phyloP scores from a whole-genome alignment of 2,888 invertebrate species.

The Chrysodeixis includens region DNA sequence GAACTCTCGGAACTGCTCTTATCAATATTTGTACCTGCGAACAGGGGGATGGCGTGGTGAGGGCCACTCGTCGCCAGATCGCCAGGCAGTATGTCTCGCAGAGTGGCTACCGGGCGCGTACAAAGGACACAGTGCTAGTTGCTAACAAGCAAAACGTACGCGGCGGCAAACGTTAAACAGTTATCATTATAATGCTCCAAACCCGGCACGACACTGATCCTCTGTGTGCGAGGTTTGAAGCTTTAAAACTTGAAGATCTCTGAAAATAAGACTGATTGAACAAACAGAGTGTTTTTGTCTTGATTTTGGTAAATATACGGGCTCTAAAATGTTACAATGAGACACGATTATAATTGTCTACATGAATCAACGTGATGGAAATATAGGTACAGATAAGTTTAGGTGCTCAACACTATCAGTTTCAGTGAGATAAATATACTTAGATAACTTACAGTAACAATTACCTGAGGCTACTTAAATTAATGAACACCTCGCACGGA shows the following conservation, averaged over 20 bases:
- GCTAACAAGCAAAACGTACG: conserved; percentile 61
- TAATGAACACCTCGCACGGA: conserved; percentile 86
- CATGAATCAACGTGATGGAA: conserved; percentile 78
- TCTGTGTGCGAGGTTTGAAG: conserved; percentile 62
- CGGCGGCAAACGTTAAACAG: conserved; percentile 53
- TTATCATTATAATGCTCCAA: conserved; percentile 54
- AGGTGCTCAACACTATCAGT: conserved; percentile 84
- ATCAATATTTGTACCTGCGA: conserved; percentile 90
- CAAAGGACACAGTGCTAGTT: conserved; percentile 58
- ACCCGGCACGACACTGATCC: conserved; percentile 56
- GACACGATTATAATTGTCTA: conserved; percentile 63
- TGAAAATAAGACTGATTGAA: conserved; percentile 68
- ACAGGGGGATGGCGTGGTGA: conserved; percentile 85
- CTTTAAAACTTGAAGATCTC: conserved; percentile 60
- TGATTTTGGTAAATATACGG: conserved; percentile 52
- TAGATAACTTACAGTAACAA: conserved; percentile 64
- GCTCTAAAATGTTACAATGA: conserved; percentile 59
- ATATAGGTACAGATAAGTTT: conserved; percentile 80
- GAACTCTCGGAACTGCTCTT: conserved; percentile 90
- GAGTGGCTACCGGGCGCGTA: conserved; percentile 79
- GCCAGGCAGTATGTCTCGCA: conserved; percentile 55
- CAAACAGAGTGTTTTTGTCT: conserved; percentile 55
- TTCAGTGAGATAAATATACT: conserved; percentile 74
- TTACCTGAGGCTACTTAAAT: conserved; percentile 68
- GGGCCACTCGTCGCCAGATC: conserved; percentile 57